Base-by-base conservation (phyloP, 2,888 invertebrate species). In the Chesias legatella region DNA sequence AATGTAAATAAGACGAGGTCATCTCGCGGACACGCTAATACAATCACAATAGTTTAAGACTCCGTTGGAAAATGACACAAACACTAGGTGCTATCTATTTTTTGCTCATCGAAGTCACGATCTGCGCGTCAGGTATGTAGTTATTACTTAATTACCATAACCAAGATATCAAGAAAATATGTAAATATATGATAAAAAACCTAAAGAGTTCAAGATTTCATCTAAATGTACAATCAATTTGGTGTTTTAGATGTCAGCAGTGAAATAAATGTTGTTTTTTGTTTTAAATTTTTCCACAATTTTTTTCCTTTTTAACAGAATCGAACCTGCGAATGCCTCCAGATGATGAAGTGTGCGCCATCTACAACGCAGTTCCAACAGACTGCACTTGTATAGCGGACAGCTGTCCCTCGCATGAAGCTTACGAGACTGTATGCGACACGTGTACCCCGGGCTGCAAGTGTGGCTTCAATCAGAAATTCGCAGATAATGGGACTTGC, bases 401-500 rank as follows among this genome's bases (percentile, higher is more conserved):
- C 11, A 31, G n/a, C 8, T 59, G 59, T 29, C 59, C 59, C 0
- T 30, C 26, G 9, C 28, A 34, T 10, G 44, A 53, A 7, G 31
- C 45, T 22, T 53, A 49, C 10, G 35, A 34, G 0, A 44, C 28
- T 21, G 21, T 10, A 3, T 38, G 56, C 5, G 21, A 43, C 10
- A 39, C 26, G 8, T 56, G 54, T 28, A n/a, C 11, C 1, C 36
- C 46, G 3, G 48, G 39, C 5, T 61, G 61, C 29, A 33, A 51
- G 10, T 63, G 63, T 17, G 13, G 22, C n/a, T 58, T 58, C 37
- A 57, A 56, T 33, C 48, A 51, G 11, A 49, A 45, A 7, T 50
- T 53, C 13, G 42, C 39, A 5, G 28, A 23, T 13, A 58, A 58
- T 24, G 58, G 56, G 1, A 50, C 54, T 21, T 59, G 59, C 13